A percentile compares a stretch with the other conserved stretches of the same genome.
phyloP scores from a whole-genome alignment of 2,888 invertebrate genomes.

The Agrotis puta region DNA sequence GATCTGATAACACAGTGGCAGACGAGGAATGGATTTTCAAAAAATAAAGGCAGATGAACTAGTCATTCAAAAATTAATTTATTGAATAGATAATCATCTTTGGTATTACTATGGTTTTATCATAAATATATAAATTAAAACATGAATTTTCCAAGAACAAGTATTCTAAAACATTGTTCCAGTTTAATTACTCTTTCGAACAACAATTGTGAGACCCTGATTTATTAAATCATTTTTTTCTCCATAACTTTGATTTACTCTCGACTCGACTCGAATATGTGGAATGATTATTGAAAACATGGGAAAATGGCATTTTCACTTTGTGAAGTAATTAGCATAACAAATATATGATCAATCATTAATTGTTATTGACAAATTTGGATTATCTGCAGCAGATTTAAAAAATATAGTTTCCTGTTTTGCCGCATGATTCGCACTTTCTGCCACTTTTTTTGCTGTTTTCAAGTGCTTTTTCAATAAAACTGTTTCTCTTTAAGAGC shows the following conservation, averaged over 20 bases:
- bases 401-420: background rate
- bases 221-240: background rate
- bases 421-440: background rate
- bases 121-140: background rate
- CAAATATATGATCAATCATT: background rate
- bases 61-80: background rate
- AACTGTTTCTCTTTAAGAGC: constrained; percentile 15
- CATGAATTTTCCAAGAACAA: background rate
- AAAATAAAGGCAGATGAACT: too few species aligned
- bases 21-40: too few species aligned
- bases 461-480: constrained; percentile 8
- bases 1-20: too few species aligned
- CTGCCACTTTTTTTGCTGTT: background rate
- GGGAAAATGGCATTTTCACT: background rate
- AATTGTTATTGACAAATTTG: too few species aligned
- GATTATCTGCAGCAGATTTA: background rate
- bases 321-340: background rate
- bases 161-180: background rate
- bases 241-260: too few species aligned
- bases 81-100: background rate
- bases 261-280: background rate
- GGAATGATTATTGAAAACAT: too few species aligned
- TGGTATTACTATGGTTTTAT: too few species aligned
- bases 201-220: background rate
- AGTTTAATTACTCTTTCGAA: background rate